A percentile compares a stretch with the other conserved stretches of the same genome.
Conservation (phyloP, 1,140 invertebrate genomes). For the Campoletis sonorensis region DNA sequence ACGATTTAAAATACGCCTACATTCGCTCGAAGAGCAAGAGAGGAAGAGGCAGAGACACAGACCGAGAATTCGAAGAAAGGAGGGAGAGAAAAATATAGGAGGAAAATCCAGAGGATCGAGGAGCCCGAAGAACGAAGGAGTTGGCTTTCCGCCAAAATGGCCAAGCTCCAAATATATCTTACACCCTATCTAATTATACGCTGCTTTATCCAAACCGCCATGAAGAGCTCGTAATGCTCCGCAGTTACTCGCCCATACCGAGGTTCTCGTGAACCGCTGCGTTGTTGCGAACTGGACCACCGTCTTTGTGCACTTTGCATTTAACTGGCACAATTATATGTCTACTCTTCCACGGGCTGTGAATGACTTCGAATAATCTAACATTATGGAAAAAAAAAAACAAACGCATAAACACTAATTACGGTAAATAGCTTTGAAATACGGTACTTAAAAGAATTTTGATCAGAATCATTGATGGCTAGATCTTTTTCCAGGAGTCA, state of each 20-base stretch:
- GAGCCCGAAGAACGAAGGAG: slow-evolving; percentile 63
- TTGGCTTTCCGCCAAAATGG: slow-evolving; percentile 72
- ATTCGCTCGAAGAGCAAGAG: too few species aligned
- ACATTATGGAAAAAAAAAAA: too few species aligned
- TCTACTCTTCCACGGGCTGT: too few species aligned
- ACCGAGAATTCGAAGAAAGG: not conserved
- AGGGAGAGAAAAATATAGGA: not conserved
- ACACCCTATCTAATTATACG: slow-evolving; percentile 70
- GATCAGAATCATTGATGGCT: too few species aligned
- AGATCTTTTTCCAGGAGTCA: too few species aligned
- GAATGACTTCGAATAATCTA: too few species aligned
- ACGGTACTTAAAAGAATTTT: too few species aligned
- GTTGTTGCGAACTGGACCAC: slow-evolving; percentile 23
- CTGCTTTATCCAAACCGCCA: slow-evolving; percentile 58
- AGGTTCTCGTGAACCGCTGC: not conserved
- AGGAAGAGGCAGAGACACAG: too few species aligned
- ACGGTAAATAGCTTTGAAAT: too few species aligned
- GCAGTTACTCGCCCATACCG: slow-evolving; percentile 69
- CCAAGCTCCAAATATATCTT: slow-evolving; percentile 75
- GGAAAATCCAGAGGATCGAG: slow-evolving; percentile 52
- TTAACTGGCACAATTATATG: too few species aligned
- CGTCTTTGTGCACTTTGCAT: not conserved
- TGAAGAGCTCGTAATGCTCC: slow-evolving; percentile 69
- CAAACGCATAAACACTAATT: too few species aligned
- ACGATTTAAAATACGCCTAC: too few species aligned